These are phyloP conservation scores for Machimus atricapillus DNA, from an alignment of 2,888 invertebrate species.

Conservation along the genomic window DNA sequence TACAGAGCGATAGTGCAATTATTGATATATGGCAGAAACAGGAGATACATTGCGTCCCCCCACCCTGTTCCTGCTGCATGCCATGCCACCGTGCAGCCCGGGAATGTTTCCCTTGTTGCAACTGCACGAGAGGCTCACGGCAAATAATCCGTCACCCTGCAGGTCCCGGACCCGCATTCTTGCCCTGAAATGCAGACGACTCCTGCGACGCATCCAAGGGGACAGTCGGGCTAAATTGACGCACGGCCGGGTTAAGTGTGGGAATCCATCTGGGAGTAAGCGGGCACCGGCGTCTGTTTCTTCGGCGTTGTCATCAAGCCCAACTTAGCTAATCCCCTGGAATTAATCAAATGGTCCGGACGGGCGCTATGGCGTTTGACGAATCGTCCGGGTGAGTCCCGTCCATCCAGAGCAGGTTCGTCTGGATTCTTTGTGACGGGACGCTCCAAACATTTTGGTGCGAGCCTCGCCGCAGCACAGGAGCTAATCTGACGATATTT, in stretches of 20 bases:
- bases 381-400: neutral
- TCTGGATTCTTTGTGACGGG: neutral
- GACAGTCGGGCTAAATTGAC: neutral
- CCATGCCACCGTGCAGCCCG: neutral
- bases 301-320: constrained; percentile 1
- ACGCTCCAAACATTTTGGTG: neutral
- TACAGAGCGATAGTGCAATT: constrained; percentile 3
- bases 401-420: neutral
- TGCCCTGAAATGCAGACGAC: neutral
- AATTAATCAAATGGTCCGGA: constrained; percentile 5
- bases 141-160: neutral
- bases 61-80: neutral
- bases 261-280: neutral
- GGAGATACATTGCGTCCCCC: neutral
- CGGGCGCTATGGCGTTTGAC: neutral
- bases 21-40: neutral
- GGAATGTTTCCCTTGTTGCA: neutral
- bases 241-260: neutral
- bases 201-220: neutral
- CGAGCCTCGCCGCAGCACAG: neutral
- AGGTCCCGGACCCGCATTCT: neutral
- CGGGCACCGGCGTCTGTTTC: neutral
- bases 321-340: neutral
- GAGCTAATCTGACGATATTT: constrained; percentile 13
- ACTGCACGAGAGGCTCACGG: neutral